A percentile compares a stretch with the other conserved stretches of the same genome.
These are phyloP conservation scores for Neolamprologus modestus DNA, from an alignment of 2,113 vertebrate species.

Conservation along the genomic window DNA sequence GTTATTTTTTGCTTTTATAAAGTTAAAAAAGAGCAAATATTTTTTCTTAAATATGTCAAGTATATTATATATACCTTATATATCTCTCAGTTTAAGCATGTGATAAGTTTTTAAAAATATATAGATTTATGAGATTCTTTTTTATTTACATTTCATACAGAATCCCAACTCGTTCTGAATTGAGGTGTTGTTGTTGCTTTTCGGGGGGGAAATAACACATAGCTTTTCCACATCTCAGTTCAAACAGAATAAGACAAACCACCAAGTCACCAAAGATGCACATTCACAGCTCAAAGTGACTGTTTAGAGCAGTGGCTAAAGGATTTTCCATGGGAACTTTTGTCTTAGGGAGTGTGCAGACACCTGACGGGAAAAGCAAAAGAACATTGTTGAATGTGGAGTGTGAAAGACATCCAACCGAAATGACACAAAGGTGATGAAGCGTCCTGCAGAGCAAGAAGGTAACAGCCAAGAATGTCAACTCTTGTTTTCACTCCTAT, in stretches of 20 bases:
- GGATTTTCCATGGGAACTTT: neutral
- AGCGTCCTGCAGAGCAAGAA: neutral
- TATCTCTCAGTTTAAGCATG: neutral
- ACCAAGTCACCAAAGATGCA: conserved; percentile 24
- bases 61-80: neutral
- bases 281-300: conserved; percentile 4
- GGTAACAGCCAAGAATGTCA: neutral
- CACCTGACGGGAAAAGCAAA: neutral
- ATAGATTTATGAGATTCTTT: neutral
- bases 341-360: neutral
- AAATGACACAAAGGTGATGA: neutral
- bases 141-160: neutral
- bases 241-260: conserved; percentile 17
- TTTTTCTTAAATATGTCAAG: neutral
- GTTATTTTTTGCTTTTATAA: neutral
- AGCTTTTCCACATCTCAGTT: neutral
- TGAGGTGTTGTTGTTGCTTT: neutral
- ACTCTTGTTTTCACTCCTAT: neutral
- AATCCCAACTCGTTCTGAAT: neutral
- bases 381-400: neutral
- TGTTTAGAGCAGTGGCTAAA: neutral
- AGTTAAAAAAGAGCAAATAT: neutral
- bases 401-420: neutral
- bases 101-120: neutral
- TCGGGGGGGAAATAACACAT: accelerated